These are phyloP conservation scores for Xanthostigma xanthostigma DNA, from an alignment of 2,888 invertebrate species.

Conservation along the genomic window DNA sequence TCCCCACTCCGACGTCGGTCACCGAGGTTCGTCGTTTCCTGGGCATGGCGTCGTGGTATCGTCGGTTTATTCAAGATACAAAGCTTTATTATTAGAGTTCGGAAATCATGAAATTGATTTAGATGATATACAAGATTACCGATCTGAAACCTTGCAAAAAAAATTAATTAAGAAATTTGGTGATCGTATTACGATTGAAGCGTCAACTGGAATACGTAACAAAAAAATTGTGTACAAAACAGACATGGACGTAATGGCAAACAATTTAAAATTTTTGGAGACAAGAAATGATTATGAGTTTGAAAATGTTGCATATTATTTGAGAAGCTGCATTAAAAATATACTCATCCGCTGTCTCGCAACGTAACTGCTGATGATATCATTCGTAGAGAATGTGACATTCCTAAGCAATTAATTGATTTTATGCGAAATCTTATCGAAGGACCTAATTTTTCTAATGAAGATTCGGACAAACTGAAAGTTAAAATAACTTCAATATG, in stretches of 20 bases:
- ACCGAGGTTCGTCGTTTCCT: conserved; percentile 16
- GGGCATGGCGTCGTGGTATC: conserved; percentile 19
- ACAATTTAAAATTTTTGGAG: conserved; percentile 14
- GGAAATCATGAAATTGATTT: conserved; percentile 13
- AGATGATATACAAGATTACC: conserved; percentile 15
- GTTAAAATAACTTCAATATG: conserved; percentile 15
- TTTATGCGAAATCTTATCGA: conserved; percentile 13
- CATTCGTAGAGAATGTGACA: conserved; percentile 14
- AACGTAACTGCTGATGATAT: conserved; percentile 14
- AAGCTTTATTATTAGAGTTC: conserved; percentile 17
- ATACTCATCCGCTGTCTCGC: conserved; percentile 11
- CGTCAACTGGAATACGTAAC: conserved; percentile 11
- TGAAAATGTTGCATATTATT: conserved; percentile 16
- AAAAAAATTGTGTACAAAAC: conserved; percentile 16
- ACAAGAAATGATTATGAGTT: conserved; percentile 11
- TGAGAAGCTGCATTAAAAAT: conserved; percentile 18
- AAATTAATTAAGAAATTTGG: conserved; percentile 15
- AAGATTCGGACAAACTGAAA: conserved; percentile 12
- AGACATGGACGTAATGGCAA: conserved; percentile 15
- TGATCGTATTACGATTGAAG: conserved; percentile 14
- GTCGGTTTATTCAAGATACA: conserved; percentile 15
- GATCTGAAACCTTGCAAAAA: conserved; percentile 15
- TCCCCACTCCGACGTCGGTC: conserved; percentile 13
- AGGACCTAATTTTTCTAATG: conserved; percentile 11
- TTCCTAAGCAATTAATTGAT: conserved; percentile 13